These are phyloP conservation scores for Neelides sp. DNA, from an alignment of 1,140 invertebrate genomes.

Conservation along the genomic window DNA sequence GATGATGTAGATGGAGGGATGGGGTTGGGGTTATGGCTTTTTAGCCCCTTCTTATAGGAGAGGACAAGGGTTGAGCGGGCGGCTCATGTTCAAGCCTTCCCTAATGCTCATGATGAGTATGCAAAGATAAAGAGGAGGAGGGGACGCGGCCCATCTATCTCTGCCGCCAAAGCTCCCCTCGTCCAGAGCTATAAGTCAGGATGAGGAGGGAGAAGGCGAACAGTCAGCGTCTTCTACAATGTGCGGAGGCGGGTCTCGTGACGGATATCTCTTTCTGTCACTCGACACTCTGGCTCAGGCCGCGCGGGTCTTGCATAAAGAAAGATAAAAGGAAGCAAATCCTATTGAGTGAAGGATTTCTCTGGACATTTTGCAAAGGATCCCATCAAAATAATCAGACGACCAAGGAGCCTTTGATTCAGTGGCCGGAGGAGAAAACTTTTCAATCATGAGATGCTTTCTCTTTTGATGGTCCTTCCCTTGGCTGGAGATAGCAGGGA, in stretches of 20 bases:
- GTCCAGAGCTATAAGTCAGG: background rate
- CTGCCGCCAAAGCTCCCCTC: background rate
- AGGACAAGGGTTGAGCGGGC: constrained; percentile 1
- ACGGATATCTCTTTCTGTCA: constrained; percentile 18
- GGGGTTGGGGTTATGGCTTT: constrained; percentile 20
- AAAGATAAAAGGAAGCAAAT: constrained; percentile 27
- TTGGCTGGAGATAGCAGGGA: background rate
- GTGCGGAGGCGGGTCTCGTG: too few relatives aligned
- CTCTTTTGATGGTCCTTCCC: constrained; percentile 1
- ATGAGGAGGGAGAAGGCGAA: constrained; percentile 3
- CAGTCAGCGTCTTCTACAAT: constrained; percentile 1
- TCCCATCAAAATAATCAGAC: constrained; percentile 31
- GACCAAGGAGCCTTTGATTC: constrained; percentile 19
- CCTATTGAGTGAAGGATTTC: constrained; percentile 16
- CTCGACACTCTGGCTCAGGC: constrained; percentile 13
- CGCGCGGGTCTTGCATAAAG: constrained; percentile 15
- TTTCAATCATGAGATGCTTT: constrained; percentile 28
- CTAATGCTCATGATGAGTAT: constrained; percentile 30
- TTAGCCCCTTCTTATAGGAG: constrained; percentile 8
- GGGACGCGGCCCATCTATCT: background rate
- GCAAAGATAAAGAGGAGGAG: constrained; percentile 28
- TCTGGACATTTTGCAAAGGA: constrained; percentile 17
- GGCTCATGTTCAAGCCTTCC: too few relatives aligned
- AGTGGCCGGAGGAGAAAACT: constrained; percentile 12
- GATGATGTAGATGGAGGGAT: too few relatives aligned